Base-by-base conservation (phyloP, 2,113 vertebrate genomes). In the Coryphaenoides rupestris region DNA sequence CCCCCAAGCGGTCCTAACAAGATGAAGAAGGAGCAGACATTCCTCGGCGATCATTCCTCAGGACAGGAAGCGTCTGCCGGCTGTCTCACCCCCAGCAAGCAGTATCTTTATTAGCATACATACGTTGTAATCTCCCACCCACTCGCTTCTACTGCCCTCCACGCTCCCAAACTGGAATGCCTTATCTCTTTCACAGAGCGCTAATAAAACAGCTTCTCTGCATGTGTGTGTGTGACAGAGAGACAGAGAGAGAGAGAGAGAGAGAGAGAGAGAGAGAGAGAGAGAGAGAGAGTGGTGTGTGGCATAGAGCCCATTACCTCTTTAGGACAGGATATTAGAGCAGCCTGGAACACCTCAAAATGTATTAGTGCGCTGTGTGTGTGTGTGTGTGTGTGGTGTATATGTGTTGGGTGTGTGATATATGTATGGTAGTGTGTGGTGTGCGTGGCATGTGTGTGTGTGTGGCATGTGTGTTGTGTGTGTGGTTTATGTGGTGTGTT, bases 331-430 rank as follows among this genome's bases (percentile, higher is more conserved):
- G 76, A 87, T 87, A 81, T 85, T 76, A 61, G 69, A 74, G 65
- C 77, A 70, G 63, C 80, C 81, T 90, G 84, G 82, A 84, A 87
- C 70, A 77, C 75, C 84, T 87, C 85, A 85, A 58, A 60, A 54
- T 81, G 60, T 74, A 82, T 86, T 73, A 85, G 73, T 55, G 21
- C 46, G 26, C 4, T 19, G 9, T 28, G 65, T 24, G 69, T 61
- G 55, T 50, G 55, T 55, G 52, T 63, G 70, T 40, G 52, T 66
- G 58, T 62, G 58, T n/a, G n/a, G n/a, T 70, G n/a, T n/a, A n/a
- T n/a, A n/a, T n/a, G n/a, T n/a, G n/a, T n/a, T n/a, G n/a, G n/a
- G n/a, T 66, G 60, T 65, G 55, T 45, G 65, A 2, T 19, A 26
- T n/a, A 17, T 53, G 46, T n/a, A 28, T 28, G 58, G 17, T 47